These are phyloP conservation scores for Habropoda laboriosa DNA, from an alignment of 1,140 invertebrate genomes.

Conservation along the genomic window DNA sequence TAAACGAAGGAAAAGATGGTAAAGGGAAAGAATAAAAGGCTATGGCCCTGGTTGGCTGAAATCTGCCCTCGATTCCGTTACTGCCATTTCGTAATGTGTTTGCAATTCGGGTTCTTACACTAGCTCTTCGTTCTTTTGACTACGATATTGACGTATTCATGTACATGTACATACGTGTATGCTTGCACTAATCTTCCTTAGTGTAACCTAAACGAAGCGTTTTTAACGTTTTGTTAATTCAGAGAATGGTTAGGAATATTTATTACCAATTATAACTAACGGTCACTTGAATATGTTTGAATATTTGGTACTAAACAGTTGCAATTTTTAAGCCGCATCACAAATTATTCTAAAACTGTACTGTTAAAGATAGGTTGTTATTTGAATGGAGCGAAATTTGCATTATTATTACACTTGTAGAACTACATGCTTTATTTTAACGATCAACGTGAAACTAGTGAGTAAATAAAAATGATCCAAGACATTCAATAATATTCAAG, in stretches of 20 bases:
- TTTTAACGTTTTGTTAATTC: not conserved
- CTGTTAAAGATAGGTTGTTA: not conserved
- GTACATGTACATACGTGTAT: not conserved
- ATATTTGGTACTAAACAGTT: not conserved
- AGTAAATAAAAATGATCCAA: not conserved
- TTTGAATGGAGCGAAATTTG: not conserved
- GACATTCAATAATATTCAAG: not conserved
- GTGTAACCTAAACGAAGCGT: not conserved
- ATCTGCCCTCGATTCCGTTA: constrained; percentile 28
- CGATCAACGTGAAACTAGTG: not conserved
- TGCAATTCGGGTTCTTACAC: not conserved
- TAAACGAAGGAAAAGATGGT: not conserved
- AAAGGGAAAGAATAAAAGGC: constrained; percentile 40
- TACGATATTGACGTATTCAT: not conserved
- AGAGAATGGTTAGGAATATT: not conserved
- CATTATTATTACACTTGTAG: not conserved
- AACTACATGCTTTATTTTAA: not conserved
- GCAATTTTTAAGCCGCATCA: not conserved
- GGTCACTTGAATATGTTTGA: too few relatives aligned
- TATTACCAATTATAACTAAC: not conserved
- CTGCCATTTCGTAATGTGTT: constrained; percentile 43
- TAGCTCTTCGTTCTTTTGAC: too few relatives aligned
- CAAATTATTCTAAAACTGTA: not conserved
- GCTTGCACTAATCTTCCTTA: not conserved
- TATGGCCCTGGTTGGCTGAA: constrained; percentile 54